Evolutionary conservation across 2,113 vertebrate genomes (phyloP), one percentile per base, ranked within the genome.

Genomic region (Sclerurus mexicanus): DNA sequence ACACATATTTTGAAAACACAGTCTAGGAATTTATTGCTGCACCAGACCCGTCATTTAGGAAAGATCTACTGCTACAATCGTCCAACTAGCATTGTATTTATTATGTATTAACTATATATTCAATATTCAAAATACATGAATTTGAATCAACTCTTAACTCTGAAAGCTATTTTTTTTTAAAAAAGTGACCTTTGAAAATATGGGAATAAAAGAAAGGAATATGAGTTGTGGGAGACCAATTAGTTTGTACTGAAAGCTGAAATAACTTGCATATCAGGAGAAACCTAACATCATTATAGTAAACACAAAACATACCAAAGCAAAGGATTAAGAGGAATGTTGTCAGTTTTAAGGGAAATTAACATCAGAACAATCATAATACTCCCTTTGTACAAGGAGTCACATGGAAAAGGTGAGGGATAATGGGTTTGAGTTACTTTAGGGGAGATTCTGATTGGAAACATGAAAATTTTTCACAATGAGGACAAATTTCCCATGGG

Each of bases 241-340:
- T 59, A 76, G 53, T 75, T 75, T 83, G 24, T 53, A 47, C 37
- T 90, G 27, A 86, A 82, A 95, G 76, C n/a, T 84, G 85, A 93
- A 96, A 59, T 19, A 72, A 88, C 62, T 91, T 72, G 60, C 20
- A 50, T 50, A 77, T 40, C 63, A 84, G 42, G 49, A 50, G 72
- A 93, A 84, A 75, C 5, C 44, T 59, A 88, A 40, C 16, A 85
- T 66, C 66, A 62, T 35, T 52, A 75, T 6, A 49, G 9, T 67
- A 87, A 94, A 94, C 71, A 92, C n/a, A 58, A 89, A 90, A 72
- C 33, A 20, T 82, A 55, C 55, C 60, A 85, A 91, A 93, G 25
- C 4, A 52, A 59, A 78, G 56, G 86, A 90, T 66, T 75, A 92
- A 60, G 71, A 90, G 47, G 24, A 90, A 91, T 73, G 59, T 68